phyloP scores from a whole-genome alignment of 1,140 invertebrate species.

The Dryas iulia region DNA sequence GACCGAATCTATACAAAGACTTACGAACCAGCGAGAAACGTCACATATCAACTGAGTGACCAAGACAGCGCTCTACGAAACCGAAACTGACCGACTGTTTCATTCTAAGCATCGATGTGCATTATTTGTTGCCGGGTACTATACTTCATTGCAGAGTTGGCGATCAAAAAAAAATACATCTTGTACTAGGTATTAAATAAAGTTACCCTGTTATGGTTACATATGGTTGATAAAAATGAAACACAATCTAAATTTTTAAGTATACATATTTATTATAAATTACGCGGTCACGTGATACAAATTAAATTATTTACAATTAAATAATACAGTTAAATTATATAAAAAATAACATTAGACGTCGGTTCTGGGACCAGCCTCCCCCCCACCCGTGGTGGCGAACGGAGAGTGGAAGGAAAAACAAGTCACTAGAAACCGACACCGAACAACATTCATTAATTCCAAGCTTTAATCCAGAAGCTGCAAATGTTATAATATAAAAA shows the following conservation, averaged over 20 bases:
- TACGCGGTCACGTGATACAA: constrained; percentile 74
- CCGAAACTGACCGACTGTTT: too few species aligned
- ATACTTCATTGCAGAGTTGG: too few species aligned
- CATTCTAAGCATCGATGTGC: too few species aligned
- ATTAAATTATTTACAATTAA: constrained; percentile 77
- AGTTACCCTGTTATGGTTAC: too few species aligned
- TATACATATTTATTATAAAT: constrained; percentile 78
- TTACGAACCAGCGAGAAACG: too few species aligned
- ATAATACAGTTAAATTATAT: constrained; percentile 75
- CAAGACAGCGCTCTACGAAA: too few species aligned
- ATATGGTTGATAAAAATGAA: not conserved
- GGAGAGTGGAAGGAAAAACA: constrained; percentile 28
- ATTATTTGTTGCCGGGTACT: too few species aligned
- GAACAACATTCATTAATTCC: constrained; percentile 64
- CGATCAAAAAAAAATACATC: too few species aligned
- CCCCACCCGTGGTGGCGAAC: constrained; percentile 59
- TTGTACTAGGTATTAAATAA: too few species aligned
- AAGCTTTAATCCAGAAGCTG: constrained; percentile 71
- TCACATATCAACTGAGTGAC: too few species aligned
- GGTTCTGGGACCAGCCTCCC: constrained; percentile 25
- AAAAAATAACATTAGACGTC: constrained; percentile 62
- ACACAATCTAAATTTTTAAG: constrained; percentile 46
- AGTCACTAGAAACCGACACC: constrained; percentile 27
- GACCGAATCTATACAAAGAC: too few species aligned
- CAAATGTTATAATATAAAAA: constrained; percentile 47